phyloP scores from a whole-genome alignment of 2,113 vertebrate species.

The Aramus guarauna region DNA sequence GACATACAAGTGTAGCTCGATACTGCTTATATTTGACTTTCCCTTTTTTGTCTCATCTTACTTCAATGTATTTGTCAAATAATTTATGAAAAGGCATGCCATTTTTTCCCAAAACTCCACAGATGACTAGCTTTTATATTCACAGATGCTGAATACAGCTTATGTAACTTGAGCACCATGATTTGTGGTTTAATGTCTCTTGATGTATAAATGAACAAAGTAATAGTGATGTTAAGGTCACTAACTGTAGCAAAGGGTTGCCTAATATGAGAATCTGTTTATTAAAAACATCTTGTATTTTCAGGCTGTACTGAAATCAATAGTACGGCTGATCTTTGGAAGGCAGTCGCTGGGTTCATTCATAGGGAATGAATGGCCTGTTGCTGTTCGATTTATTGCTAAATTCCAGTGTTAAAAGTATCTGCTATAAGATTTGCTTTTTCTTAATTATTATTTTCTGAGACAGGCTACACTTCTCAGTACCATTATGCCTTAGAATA shows the following conservation, averaged over 20 bases:
- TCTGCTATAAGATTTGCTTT: background rate
- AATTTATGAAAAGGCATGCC: background rate
- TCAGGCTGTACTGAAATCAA: background rate
- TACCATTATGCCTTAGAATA: background rate
- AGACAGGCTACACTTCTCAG: background rate
- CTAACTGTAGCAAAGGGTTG: background rate
- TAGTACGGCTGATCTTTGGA: background rate
- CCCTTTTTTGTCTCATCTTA: background rate
- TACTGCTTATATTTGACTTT: background rate
- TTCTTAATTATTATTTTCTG: background rate
- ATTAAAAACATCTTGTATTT: background rate
- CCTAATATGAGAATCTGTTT: background rate
- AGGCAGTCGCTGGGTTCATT: background rate
- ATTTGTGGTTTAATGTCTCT: background rate
- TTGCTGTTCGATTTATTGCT: background rate
- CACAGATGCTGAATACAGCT: background rate
- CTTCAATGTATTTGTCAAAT: background rate
- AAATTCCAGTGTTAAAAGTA: background rate
- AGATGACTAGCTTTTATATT: background rate
- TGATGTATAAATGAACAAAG: background rate
- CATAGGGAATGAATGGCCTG: background rate
- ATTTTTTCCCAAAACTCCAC: background rate
- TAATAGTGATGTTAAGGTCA: background rate
- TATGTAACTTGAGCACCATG: background rate
- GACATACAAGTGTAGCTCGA: accelerated